These are phyloP conservation scores for Aromia moschata DNA, from an alignment of 2,888 invertebrate species.

Conservation along the genomic window DNA sequence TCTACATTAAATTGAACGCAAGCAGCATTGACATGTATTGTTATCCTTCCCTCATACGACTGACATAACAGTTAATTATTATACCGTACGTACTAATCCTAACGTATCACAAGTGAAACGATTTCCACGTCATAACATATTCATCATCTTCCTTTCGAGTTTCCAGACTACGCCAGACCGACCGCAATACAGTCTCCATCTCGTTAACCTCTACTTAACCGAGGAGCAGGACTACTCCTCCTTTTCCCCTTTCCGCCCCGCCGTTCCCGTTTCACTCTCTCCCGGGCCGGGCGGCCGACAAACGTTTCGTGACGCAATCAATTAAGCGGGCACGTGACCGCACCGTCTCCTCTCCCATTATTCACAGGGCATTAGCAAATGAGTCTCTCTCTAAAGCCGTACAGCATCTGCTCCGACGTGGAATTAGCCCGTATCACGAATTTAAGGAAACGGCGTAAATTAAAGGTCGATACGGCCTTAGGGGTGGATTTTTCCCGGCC, in stretches of 20 bases:
- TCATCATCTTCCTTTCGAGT: too few species aligned
- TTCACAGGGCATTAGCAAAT: conserved; percentile 54
- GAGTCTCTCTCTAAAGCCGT: conserved; percentile 39
- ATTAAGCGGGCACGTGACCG: conserved; percentile 52
- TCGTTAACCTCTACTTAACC: conserved; percentile 1
- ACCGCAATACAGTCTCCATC: conserved; percentile 2
- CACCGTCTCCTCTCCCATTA: conserved; percentile 45
- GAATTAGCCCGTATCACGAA: conserved; percentile 23
- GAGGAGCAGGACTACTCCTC: neutral
- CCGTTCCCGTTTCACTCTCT: conserved; percentile 11
- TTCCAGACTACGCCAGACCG: neutral
- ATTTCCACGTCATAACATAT: too few species aligned
- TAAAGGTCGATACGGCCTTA: conserved; percentile 11
- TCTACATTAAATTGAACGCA: too few species aligned
- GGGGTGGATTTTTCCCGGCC: neutral
- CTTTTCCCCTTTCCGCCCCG: too few species aligned
- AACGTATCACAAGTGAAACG: too few species aligned
- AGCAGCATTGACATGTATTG: too few species aligned
- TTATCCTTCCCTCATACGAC: too few species aligned
- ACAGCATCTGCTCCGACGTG: conserved; percentile 18
- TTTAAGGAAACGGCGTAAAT: conserved; percentile 6
- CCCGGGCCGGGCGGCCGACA: conserved; percentile 27
- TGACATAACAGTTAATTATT: too few species aligned
- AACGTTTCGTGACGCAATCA: conserved; percentile 52
- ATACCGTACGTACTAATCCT: too few species aligned